Evolutionary conservation across 2,888 invertebrate genomes (phyloP).

Genomic region (Hermaeophaga mercurialis): DNA sequence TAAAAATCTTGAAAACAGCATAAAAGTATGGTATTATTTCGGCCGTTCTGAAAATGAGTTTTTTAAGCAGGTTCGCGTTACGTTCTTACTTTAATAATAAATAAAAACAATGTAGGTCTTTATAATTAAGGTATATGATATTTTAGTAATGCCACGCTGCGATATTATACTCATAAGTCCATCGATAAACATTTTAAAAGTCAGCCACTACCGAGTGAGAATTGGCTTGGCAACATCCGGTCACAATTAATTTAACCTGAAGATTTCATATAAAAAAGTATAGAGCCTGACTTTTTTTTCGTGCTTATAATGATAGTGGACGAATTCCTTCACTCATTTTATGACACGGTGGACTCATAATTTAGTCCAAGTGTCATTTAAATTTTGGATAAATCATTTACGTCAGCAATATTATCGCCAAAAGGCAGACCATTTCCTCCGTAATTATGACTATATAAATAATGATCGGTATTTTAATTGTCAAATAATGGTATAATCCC

Average conservation of each 20-base stretch:
- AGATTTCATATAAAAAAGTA: constrained; percentile 20
- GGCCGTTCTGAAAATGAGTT: too few relatives aligned
- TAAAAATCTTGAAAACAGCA: too few relatives aligned
- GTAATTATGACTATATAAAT: constrained; percentile 8
- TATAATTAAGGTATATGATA: constrained; percentile 26
- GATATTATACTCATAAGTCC: constrained; percentile 26
- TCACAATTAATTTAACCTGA: constrained; percentile 24
- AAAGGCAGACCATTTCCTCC: constrained; percentile 3
- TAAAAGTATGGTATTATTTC: too few relatives aligned
- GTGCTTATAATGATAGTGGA: constrained; percentile 9
- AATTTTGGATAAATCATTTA: constrained; percentile 16
- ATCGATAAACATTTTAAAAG: constrained; percentile 28
- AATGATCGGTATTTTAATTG: constrained; percentile 9
- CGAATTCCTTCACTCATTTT: constrained; percentile 2
- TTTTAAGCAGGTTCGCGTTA: too few relatives aligned
- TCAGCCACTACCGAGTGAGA: constrained; percentile 21
- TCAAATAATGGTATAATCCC: constrained; percentile 8
- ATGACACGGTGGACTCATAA: neutral
- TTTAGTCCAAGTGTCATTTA: constrained; percentile 3
- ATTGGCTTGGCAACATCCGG: constrained; percentile 25
- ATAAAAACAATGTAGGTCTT: constrained; percentile 5
- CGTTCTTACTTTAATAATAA: constrained; percentile 19
- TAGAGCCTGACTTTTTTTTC: neutral
- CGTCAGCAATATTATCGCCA: constrained; percentile 1
- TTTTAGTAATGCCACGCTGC: constrained; percentile 20